Percentiles rank a stretch among this genome's conserved stretches.
phyloP scores from a whole-genome alignment of 2,113 vertebrate genomes.

The Sinocyclocheilus rhinocerous region DNA sequence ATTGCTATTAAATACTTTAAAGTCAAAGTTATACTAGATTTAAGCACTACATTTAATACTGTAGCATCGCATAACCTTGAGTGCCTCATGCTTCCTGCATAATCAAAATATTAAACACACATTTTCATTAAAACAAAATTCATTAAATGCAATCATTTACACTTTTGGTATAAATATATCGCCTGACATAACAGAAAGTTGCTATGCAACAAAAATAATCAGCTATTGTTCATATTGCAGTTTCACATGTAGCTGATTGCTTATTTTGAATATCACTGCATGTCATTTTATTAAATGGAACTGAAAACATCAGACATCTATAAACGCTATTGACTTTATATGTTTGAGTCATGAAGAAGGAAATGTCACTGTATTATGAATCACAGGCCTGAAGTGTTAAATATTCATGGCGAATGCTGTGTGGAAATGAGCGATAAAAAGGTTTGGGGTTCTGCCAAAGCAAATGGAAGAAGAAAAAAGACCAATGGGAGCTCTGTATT shows the following conservation, averaged over 20 bases:
- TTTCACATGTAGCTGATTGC: not conserved
- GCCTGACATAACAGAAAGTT: no score
- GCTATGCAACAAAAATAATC: no score
- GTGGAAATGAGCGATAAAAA: conserved; percentile 63
- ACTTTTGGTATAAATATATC: not conserved
- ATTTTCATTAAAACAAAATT: not conserved
- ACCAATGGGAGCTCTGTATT: conserved; percentile 61
- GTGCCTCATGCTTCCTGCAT: not conserved
- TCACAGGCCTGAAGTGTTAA: conserved; percentile 69
- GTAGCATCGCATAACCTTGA: not conserved
- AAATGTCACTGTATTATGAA: conserved; percentile 50
- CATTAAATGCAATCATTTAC: not conserved
- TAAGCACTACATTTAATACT: not conserved
- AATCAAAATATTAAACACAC: not conserved
- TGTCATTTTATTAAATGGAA: conserved; percentile 1
- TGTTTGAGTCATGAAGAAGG: conserved; percentile 6
- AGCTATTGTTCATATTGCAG: no score
- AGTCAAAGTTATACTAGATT: not conserved
- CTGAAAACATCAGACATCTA: not conserved
- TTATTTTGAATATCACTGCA: not conserved
- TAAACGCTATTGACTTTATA: conserved; percentile 3
- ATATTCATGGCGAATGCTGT: conserved; percentile 71
- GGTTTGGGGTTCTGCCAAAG: conserved; percentile 20
- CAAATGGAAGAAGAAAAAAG: conserved; percentile 31
- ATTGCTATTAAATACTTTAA: not conserved